Evolutionary conservation across 2,888 invertebrate genomes (phyloP).

Genomic region (Drosophila picticornis): DNA sequence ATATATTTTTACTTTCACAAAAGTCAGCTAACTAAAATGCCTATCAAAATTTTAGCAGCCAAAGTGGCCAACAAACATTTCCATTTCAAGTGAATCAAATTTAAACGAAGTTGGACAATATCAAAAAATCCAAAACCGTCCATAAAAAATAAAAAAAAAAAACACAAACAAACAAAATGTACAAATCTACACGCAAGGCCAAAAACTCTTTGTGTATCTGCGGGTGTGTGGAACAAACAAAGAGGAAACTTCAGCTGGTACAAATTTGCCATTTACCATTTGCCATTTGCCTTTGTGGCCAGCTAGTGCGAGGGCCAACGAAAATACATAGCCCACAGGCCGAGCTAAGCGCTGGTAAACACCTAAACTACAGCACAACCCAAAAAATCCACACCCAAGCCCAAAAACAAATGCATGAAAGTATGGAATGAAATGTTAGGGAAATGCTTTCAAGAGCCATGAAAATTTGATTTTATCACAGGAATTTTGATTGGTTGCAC

Average conservation of each 20-base stretch:
- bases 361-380: constrained; percentile 33
- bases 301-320: constrained; percentile 51
- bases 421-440: constrained; percentile 52
- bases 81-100: constrained; percentile 8
- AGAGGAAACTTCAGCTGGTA: constrained; percentile 66
- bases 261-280: constrained; percentile 59
- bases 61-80: constrained; percentile 18
- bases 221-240: constrained; percentile 57
- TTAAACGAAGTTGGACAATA: constrained; percentile 1
- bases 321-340: constrained; percentile 29
- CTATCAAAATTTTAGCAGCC: constrained; percentile 1
- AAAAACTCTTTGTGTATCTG: constrained; percentile 52
- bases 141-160: too few species aligned
- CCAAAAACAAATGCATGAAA: constrained; percentile 33
- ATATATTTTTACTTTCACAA: not conserved
- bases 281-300: constrained; percentile 62
- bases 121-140: constrained; percentile 2
- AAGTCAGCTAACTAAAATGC: constrained; percentile 2
- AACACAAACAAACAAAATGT: constrained; percentile 13
- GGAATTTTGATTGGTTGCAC: constrained; percentile 79
- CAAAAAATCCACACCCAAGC: not conserved
- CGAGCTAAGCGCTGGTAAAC: constrained; percentile 37
- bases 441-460: constrained; percentile 71
- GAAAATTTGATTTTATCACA: constrained; percentile 79
- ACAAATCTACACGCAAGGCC: constrained; percentile 50